A percentile compares a stretch with the other conserved stretches of the same genome.
These are phyloP conservation scores for Phragmatobia fuliginosa DNA, from an alignment of 2,888 invertebrate species.

Conservation along the genomic window DNA sequence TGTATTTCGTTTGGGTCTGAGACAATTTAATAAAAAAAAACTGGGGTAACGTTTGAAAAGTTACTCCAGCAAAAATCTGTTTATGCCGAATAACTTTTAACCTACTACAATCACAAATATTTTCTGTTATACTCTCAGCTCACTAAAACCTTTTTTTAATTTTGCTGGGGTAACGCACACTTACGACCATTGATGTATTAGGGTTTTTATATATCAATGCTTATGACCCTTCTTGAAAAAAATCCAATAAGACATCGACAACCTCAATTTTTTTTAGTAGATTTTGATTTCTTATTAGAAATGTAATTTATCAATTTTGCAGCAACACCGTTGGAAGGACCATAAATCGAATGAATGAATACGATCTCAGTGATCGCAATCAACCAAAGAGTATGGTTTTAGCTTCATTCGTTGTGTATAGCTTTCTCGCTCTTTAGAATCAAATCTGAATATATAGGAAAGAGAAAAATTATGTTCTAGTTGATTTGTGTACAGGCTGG, in stretches of 20 bases:
- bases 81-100: too few species aligned
- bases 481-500: slow-evolving; percentile 14
- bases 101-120: too few species aligned
- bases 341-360: background rate
- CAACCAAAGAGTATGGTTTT: background rate
- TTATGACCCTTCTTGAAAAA: background rate
- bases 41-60: too few species aligned
- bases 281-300: background rate
- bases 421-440: slow-evolving; percentile 7
- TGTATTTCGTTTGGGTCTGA: too few species aligned
- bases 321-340: background rate
- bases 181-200: too few species aligned
- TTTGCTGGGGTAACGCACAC: too few species aligned
- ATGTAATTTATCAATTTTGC: background rate
- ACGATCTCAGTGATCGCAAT: background rate
- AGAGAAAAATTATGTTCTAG: background rate
- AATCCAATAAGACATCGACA: background rate
- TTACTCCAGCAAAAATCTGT: too few species aligned
- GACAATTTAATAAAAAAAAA: too few species aligned
- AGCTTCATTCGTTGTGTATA: background rate
- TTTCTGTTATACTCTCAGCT: too few species aligned
- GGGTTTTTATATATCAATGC: too few species aligned
- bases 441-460: background rate
- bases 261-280: background rate
- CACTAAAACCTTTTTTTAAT: too few species aligned